Percentiles rank a stretch among this genome's conserved stretches.
These are phyloP conservation scores for Cactoblastis cactorum DNA, from an alignment of 2,888 invertebrate species.

Conservation along the genomic window DNA sequence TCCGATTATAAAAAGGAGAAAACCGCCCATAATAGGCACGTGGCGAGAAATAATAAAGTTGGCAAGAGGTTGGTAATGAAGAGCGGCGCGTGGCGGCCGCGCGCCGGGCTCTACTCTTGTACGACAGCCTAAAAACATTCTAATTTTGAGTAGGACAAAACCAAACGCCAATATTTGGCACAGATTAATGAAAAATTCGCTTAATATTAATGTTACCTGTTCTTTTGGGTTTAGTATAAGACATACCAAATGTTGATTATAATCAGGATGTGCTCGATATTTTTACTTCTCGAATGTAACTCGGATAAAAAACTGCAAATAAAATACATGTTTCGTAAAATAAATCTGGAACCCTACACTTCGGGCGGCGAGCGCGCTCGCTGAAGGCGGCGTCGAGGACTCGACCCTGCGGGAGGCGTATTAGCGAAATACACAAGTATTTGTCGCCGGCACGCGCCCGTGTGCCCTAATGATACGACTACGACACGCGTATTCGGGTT, in stretches of 20 bases:
- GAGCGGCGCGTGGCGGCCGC: constrained; percentile 51
- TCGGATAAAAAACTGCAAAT: too few relatives aligned
- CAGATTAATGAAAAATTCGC: too few relatives aligned
- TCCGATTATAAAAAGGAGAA: constrained; percentile 65
- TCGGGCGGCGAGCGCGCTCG: not conserved
- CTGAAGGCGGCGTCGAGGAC: constrained; percentile 5
- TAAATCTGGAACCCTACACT: not conserved
- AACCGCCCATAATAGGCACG: constrained; percentile 65
- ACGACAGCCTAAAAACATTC: too few relatives aligned
- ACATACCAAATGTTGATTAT: too few relatives aligned
- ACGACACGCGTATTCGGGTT: constrained; percentile 7
- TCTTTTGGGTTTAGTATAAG: too few relatives aligned
- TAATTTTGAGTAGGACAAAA: too few relatives aligned
- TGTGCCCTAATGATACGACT: constrained; percentile 1
- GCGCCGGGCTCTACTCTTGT: too few relatives aligned
- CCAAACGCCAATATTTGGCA: too few relatives aligned
- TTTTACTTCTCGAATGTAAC: too few relatives aligned
- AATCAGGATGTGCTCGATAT: too few relatives aligned
- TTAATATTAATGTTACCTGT: too few relatives aligned
- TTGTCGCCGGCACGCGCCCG: constrained; percentile 4
- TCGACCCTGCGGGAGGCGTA: constrained; percentile 10
- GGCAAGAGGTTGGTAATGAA: constrained; percentile 64
- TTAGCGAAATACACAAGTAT: constrained; percentile 12
- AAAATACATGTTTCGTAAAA: too few relatives aligned
- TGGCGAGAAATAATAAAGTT: constrained; percentile 72